These are phyloP conservation scores for Chromoteleia sp. DNA, from an alignment of 2,888 invertebrate genomes.

Conservation along the genomic window DNA sequence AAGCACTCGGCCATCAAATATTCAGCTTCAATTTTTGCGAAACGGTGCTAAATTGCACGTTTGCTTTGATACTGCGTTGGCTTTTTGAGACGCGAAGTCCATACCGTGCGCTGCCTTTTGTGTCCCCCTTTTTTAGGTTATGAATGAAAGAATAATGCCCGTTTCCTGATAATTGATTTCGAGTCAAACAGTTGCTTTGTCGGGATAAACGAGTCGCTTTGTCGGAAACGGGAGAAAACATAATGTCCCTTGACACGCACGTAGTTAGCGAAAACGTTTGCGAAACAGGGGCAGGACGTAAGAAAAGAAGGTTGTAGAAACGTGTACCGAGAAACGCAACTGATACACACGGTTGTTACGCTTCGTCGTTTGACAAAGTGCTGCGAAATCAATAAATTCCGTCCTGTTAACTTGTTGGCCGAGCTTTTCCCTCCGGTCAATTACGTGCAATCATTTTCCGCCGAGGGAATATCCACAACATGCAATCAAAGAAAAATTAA, in stretches of 20 bases:
- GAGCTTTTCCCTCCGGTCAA: constrained; percentile 22
- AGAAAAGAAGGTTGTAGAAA: constrained; percentile 33
- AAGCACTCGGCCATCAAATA: constrained; percentile 37
- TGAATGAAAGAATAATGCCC: constrained; percentile 39
- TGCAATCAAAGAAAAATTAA: constrained; percentile 20
- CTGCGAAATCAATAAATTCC: constrained; percentile 54
- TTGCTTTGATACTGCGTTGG: constrained; percentile 9
- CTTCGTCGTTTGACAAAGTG: constrained; percentile 49
- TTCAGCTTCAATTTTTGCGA: constrained; percentile 50
- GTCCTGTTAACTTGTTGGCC: constrained; percentile 46
- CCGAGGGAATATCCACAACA: constrained; percentile 26
- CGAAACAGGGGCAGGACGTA: constrained; percentile 37
- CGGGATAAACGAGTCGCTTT: constrained; percentile 52
- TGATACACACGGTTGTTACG: constrained; percentile 31
- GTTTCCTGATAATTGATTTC: constrained; percentile 54
- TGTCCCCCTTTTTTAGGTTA: constrained; percentile 8
- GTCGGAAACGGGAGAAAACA: constrained; percentile 40
- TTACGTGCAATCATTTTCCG: constrained; percentile 35
- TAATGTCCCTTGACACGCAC: constrained; percentile 67
- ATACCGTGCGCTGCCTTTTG: neutral
- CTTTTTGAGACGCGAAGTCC: neutral
- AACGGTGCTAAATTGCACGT: constrained; percentile 41
- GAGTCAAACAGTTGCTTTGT: constrained; percentile 46
- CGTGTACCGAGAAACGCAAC: constrained; percentile 35
- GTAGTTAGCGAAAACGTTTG: constrained; percentile 53